phyloP scores from a whole-genome alignment of 2,113 vertebrate genomes.

The Engystomops pustulosus region DNA sequence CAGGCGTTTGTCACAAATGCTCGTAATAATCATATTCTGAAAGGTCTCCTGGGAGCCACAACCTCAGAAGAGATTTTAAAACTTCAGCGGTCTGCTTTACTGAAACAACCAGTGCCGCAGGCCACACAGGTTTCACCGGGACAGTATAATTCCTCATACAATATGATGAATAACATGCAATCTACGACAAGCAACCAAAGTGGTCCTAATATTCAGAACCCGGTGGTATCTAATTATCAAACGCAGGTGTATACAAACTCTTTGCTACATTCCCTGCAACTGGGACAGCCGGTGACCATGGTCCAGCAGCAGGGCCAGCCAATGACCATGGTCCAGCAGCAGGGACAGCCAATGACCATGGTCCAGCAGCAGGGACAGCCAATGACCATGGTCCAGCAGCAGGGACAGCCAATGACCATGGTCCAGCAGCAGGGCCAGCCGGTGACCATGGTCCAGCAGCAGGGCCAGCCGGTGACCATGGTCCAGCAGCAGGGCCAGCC shows the following conservation, averaged over 20 bases:
- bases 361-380: too few relatives aligned
- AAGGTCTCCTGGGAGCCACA: not conserved
- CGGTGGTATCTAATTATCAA: not conserved
- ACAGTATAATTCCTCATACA: not conserved
- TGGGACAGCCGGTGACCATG: not conserved
- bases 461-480: too few relatives aligned
- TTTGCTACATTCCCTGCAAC: not conserved
- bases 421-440: too few relatives aligned
- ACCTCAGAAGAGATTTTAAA: not conserved
- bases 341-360: not conserved
- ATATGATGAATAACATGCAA: not conserved
- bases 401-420: too few relatives aligned
- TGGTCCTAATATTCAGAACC: not conserved
- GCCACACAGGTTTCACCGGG: not conserved
- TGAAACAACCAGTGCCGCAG: not conserved
- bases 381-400: too few relatives aligned
- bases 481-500: too few relatives aligned
- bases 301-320: not conserved
- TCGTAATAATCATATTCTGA: not conserved
- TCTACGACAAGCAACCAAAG: not conserved
- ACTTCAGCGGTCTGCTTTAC: not conserved
- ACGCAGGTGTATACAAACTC: not conserved
- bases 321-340: not conserved
- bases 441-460: too few relatives aligned
- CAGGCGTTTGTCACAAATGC: not conserved